phyloP scores from a whole-genome alignment of 2,113 vertebrate genomes.

The Vimba vimba region DNA sequence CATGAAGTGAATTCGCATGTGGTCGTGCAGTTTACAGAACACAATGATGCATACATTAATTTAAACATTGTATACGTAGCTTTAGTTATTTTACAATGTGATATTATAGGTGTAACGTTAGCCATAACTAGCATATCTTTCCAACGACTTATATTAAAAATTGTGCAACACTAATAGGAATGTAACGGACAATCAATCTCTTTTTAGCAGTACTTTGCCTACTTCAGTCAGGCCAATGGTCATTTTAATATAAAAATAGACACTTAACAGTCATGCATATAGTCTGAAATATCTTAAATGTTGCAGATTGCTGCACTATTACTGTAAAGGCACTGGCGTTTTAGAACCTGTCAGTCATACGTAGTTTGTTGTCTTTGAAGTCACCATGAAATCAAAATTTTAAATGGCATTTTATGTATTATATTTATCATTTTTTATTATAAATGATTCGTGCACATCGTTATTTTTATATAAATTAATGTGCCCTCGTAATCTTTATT shows the following conservation, averaged over 20 bases:
- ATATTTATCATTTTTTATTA: too few species aligned
- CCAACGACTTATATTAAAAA: background rate
- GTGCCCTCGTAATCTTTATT: too few species aligned
- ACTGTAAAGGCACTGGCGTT: background rate
- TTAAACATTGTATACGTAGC: background rate
- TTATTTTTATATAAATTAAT: too few species aligned
- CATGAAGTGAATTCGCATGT: background rate
- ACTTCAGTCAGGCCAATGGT: background rate
- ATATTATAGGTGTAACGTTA: background rate
- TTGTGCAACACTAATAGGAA: background rate
- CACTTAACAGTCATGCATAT: background rate
- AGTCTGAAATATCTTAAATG: background rate
- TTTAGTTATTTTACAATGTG: background rate
- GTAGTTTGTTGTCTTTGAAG: background rate
- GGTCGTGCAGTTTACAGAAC: background rate
- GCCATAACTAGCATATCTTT: background rate
- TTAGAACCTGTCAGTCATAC: background rate
- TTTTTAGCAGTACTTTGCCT: background rate
- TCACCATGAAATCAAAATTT: too few species aligned
- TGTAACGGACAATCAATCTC: background rate
- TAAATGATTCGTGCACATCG: too few species aligned
- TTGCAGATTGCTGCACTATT: background rate
- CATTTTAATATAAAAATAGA: background rate
- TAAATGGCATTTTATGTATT: too few species aligned
- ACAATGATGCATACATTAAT: background rate